These are phyloP conservation scores for Rynchops niger DNA, from an alignment of 2,113 vertebrate species.

Conservation along the genomic window DNA sequence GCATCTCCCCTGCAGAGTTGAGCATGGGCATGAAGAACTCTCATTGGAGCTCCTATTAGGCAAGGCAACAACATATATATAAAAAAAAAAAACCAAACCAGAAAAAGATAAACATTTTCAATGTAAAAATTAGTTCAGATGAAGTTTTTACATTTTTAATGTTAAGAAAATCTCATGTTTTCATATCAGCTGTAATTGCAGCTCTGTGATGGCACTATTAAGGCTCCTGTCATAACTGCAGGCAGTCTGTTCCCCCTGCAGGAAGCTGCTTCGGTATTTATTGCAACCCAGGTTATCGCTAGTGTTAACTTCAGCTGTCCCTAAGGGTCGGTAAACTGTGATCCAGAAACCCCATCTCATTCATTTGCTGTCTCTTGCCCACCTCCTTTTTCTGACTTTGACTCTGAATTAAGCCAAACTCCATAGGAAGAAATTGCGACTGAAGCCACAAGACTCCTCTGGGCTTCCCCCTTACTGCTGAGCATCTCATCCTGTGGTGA, in stretches of 20 bases:
- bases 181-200: background rate
- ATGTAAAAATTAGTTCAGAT: background rate
- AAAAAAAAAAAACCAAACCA: background rate
- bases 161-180: fast-evolving
- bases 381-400: background rate
- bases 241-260: background rate
- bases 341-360: background rate
- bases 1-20: background rate
- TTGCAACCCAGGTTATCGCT: background rate
- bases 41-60: background rate
- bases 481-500: background rate
- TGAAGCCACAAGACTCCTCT: background rate
- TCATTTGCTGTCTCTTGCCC: background rate
- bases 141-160: background rate
- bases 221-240: background rate
- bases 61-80: background rate
- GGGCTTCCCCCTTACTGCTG: background rate
- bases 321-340: background rate
- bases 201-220: background rate
- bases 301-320: background rate
- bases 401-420: background rate
- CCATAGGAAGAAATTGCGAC: background rate
- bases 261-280: background rate
- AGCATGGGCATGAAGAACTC: background rate
- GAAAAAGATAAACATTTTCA: background rate